Base-by-base conservation (phyloP, 2,797 vertebrate species). In the Catamblyrhynchus diadema region DNA sequence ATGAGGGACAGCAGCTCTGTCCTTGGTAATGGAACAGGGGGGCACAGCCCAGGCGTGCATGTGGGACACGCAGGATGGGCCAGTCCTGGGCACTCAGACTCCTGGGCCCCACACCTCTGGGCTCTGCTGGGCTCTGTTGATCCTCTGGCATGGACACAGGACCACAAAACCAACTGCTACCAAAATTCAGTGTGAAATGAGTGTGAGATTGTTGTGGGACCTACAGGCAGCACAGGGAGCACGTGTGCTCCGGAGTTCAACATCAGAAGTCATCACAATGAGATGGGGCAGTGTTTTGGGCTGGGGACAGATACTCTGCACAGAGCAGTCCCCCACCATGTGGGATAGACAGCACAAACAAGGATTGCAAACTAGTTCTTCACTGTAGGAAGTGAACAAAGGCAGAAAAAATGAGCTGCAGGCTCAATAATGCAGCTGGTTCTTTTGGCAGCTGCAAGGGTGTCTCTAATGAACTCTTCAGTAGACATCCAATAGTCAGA, bases 391-490 rank as follows among this genome's bases (percentile, higher is more conserved):
- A 81, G 57, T 4, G 24, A 86, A 75, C 24, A 47, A 66, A n/a
- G 70, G 44, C 53, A 81, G 61, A 81, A 88, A 60, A 95, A 83
- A 75, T 8, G 30, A 90, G 54, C 70, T 78, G 70, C 73, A 79
- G 54, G 50, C 51, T 94, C 50, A 51, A 44, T 62, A 72, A 90
- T 53, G 39, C 53, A 86, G n/a, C 65, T 8, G 3, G 24, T 59
- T 73, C 44, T 87, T 84, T 51, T 53, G 60, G 89, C 81, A 92
- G 78, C 71, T 91, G 67, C 60, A 60, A 48, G 32, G 48, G 28
- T 54, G 51, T 70, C 45, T 86, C 83, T 91, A 79, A 84, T 30
- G 56, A 92, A 57, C 60, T 37, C 62, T 84, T 93, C 80, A 78
- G 62, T 0, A 70, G 62, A 67, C 25, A 5, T 47, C 50, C 62